Evolutionary conservation across 2,797 vertebrate genomes (phyloP).

Genomic region (Takifugu ocellatus): DNA sequence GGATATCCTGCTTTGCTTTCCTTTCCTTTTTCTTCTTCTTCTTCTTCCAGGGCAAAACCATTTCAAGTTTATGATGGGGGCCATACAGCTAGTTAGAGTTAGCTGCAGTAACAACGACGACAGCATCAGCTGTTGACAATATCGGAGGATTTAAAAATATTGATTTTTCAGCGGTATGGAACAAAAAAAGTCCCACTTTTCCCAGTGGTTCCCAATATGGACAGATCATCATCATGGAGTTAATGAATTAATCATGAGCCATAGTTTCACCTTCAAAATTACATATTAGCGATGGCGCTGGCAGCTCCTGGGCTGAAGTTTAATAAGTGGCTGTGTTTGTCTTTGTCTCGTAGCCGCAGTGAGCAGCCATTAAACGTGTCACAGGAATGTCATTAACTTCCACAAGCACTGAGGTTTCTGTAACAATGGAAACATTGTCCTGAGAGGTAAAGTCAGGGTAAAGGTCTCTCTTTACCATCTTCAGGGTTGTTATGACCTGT

Average conservation of each 20-base stretch:
- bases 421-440: conserved; percentile 63
- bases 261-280: neutral
- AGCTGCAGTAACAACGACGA: no score
- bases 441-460: conserved; percentile 43
- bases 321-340: conserved; percentile 35
- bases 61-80: neutral
- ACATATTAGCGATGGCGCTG: no score
- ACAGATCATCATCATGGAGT: no score
- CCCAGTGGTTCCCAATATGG: no score
- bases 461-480: conserved; percentile 34
- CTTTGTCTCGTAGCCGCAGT: conserved; percentile 35
- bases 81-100: no score
- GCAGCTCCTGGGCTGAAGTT: neutral
- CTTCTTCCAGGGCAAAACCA: neutral
- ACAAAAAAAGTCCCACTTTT: no score
- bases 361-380: conserved; percentile 55
- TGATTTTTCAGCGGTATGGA: no score
- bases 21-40: neutral
- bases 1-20: conserved; percentile 9
- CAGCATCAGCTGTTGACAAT: no score
- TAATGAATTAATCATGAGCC: neutral
- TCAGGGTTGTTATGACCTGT: conserved; percentile 26
- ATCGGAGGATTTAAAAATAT: no score
- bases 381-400: conserved; percentile 61
- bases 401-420: conserved; percentile 38